Percentiles rank a stretch among this genome's conserved stretches.
Conservation (phyloP, 2,797 vertebrate genomes). For the Oreonectes daqikongensis region DNA sequence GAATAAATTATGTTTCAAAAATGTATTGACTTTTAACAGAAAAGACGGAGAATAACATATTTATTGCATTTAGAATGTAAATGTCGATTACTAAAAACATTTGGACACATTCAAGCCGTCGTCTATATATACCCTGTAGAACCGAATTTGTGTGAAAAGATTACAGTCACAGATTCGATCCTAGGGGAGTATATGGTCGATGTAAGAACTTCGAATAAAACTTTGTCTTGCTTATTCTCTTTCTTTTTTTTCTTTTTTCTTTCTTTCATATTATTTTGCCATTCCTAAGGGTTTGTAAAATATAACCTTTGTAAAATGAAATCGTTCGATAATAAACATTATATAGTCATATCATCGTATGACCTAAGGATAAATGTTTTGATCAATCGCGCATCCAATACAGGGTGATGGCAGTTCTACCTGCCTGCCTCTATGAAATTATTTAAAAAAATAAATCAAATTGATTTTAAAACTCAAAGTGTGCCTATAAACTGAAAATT, state of each 20-base stretch:
- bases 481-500: background rate
- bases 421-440: background rate
- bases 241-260: background rate
- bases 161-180: slow-evolving; percentile 99
- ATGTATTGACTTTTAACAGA: background rate
- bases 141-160: slow-evolving; percentile 99
- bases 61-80: background rate
- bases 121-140: slow-evolving; percentile 99
- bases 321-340: background rate
- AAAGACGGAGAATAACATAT: background rate
- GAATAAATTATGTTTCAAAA: background rate
- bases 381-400: background rate
- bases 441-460: too few species aligned
- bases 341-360: background rate
- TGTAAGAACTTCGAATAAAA: slow-evolving; percentile 93
- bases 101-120: slow-evolving; percentile 82
- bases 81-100: background rate
- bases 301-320: background rate
- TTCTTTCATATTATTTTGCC: background rate
- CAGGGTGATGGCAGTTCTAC: background rate
- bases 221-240: background rate
- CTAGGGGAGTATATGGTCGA: slow-evolving; percentile 99
- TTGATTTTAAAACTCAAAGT: background rate
- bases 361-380: background rate
- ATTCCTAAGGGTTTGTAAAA: background rate